Conservation (phyloP, 2,888 invertebrate species). For the Caenorhabditis auriculariae region DNA sequence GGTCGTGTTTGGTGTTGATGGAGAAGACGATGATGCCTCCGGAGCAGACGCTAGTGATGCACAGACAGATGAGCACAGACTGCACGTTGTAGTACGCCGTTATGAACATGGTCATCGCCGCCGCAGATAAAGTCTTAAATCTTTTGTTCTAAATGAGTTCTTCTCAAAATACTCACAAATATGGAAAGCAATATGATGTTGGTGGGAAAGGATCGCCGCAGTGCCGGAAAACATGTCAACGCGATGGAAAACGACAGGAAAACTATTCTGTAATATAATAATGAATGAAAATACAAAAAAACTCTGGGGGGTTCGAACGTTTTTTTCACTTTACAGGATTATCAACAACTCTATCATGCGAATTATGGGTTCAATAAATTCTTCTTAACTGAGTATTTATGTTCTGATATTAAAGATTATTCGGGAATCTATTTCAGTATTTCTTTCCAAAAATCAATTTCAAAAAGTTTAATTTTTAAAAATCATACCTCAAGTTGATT, state of each 20-base stretch:
- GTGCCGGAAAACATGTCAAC: constrained; percentile 65
- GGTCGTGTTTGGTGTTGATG: constrained; percentile 56
- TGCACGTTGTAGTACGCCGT: constrained; percentile 47
- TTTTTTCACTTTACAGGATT: too few relatives aligned
- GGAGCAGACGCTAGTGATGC: constrained; percentile 53
- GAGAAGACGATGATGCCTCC: constrained; percentile 54
- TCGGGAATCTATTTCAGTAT: not conserved
- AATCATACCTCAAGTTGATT: too few relatives aligned
- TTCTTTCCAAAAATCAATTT: not conserved
- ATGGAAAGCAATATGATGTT: constrained; percentile 65
- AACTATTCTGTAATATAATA: constrained; percentile 25
- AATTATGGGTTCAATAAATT: too few relatives aligned
- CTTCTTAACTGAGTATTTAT: too few relatives aligned
- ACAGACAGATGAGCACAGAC: constrained; percentile 47
- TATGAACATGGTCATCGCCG: constrained; percentile 53
- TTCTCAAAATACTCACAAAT: constrained; percentile 30
- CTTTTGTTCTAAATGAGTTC: not conserved
- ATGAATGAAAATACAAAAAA: not conserved
- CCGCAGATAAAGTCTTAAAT: constrained; percentile 48
- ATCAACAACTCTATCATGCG: too few relatives aligned
- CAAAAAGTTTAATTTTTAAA: not conserved
- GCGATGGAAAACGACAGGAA: constrained; percentile 67
- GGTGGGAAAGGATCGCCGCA: constrained; percentile 65
- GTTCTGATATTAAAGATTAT: not conserved
- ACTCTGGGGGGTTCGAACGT: not conserved